A percentile compares a stretch with the other conserved stretches of the same genome.
These are phyloP conservation scores for Yoshiicerus persimilis DNA, from an alignment of 1,140 invertebrate species.

Conservation along the genomic window DNA sequence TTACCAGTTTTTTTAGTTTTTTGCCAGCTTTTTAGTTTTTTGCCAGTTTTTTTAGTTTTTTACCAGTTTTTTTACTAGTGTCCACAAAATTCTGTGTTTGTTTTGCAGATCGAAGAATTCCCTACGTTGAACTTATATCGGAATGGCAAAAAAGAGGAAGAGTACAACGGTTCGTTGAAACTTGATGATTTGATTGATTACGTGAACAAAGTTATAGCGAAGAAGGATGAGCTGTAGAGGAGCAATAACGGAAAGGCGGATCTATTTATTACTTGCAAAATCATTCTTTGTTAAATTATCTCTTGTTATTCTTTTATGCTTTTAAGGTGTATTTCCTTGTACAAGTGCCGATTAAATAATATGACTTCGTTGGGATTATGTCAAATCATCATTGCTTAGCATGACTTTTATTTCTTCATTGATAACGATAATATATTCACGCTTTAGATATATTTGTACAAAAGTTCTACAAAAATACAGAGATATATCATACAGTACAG, in stretches of 20 bases:
- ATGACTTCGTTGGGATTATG: neutral
- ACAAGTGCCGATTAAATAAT: neutral
- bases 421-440: too few species aligned
- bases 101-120: conserved; percentile 39
- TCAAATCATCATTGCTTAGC: neutral
- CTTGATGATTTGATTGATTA: conserved; percentile 34
- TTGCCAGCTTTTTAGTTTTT: too few species aligned
- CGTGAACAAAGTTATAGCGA: neutral
- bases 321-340: neutral
- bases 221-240: neutral
- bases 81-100: neutral
- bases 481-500: neutral
- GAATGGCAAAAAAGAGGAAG: conserved; percentile 27
- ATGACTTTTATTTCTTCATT: neutral
- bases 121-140: conserved; percentile 41
- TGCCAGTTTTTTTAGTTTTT: too few species aligned
- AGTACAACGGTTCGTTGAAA: conserved; percentile 33
- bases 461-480: conserved; percentile 6
- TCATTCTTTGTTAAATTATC: neutral
- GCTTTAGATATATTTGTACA: neutral
- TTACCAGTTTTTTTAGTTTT: too few species aligned
- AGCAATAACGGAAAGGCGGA: neutral
- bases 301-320: neutral
- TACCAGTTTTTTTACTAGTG: too few species aligned
- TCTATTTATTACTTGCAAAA: neutral